These are phyloP conservation scores for Triplophysa bombifrons DNA, from an alignment of 2,797 vertebrate species.

Conservation along the genomic window DNA sequence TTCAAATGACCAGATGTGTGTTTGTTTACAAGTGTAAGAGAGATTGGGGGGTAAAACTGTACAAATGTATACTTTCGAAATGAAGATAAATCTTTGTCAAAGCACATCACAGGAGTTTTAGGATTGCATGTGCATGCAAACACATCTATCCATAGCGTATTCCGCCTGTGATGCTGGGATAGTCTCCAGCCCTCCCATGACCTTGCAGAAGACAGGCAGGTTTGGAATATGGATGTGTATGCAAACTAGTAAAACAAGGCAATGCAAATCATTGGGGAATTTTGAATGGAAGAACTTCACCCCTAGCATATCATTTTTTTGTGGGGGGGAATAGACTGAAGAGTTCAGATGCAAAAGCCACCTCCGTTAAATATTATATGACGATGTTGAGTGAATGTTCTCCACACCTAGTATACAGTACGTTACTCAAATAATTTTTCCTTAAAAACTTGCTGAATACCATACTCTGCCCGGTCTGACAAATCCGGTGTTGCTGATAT, in stretches of 20 bases:
- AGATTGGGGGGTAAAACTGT: neutral
- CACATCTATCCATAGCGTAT: neutral
- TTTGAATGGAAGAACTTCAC: neutral
- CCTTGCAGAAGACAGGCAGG: too few relatives aligned
- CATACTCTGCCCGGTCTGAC: too few relatives aligned
- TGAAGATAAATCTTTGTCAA: neutral
- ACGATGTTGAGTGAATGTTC: too few relatives aligned
- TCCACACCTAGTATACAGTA: too few relatives aligned
- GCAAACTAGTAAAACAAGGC: neutral
- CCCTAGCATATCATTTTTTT: neutral
- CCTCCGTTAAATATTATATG: too few relatives aligned
- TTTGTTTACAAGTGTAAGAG: constrained; percentile 1
- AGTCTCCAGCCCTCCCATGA: too few relatives aligned
- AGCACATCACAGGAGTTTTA: neutral
- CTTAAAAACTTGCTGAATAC: too few relatives aligned
- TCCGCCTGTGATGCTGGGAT: too few relatives aligned
- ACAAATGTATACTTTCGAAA: neutral
- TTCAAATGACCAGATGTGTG: constrained; percentile 31
- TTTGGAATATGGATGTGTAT: neutral
- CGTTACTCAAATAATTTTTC: too few relatives aligned
- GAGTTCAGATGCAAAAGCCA: too few relatives aligned
- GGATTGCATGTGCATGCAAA: neutral
- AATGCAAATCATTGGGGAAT: neutral
- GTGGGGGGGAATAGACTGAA: neutral
- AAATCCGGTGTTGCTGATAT: too few relatives aligned